Percentiles rank a stretch among this genome's conserved stretches.
Evolutionary conservation across 2,797 vertebrate genomes (phyloP).

Genomic region (Apogon talboti): DNA sequence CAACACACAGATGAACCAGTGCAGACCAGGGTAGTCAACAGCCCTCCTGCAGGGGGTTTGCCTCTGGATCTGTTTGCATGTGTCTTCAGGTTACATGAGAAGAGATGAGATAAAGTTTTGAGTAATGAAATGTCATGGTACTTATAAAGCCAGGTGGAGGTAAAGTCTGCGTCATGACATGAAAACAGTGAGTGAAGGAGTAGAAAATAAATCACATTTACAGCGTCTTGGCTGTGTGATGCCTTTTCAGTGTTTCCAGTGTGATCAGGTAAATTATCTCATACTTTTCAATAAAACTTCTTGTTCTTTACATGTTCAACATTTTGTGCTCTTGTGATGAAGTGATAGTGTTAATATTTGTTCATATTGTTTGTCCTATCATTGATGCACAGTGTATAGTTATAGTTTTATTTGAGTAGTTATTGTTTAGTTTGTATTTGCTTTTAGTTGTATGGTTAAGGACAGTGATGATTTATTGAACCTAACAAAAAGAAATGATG

Average conservation of each 20-base stretch:
- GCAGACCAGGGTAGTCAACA: conserved; percentile 1
- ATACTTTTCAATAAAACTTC: not conserved
- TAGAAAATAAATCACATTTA: not conserved
- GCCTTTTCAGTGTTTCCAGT: conserved; percentile 2
- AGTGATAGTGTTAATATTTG: too few relatives aligned
- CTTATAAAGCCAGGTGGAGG: conserved; percentile 48
- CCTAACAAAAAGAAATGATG: too few relatives aligned
- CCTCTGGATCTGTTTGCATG: conserved; percentile 31
- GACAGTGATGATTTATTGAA: too few relatives aligned
- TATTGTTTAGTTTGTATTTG: too few relatives aligned
- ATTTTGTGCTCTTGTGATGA: not conserved
- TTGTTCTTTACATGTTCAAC: not conserved
- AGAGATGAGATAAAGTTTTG: conserved; percentile 61
- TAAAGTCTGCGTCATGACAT: conserved; percentile 21
- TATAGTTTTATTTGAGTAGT: too few relatives aligned
- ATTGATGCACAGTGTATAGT: not conserved
- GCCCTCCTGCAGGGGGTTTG: conserved; percentile 18
- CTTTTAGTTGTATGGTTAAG: too few relatives aligned
- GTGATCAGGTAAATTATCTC: not conserved
- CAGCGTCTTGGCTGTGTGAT: not conserved
- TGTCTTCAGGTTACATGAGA: conserved; percentile 61
- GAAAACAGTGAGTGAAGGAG: conserved; percentile 13
- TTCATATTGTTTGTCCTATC: not conserved
- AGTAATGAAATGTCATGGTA: conserved; percentile 72
- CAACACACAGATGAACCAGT: conserved; percentile 23